Conservation (phyloP, 2,113 vertebrate genomes). For the Motacilla tschutschensis region DNA sequence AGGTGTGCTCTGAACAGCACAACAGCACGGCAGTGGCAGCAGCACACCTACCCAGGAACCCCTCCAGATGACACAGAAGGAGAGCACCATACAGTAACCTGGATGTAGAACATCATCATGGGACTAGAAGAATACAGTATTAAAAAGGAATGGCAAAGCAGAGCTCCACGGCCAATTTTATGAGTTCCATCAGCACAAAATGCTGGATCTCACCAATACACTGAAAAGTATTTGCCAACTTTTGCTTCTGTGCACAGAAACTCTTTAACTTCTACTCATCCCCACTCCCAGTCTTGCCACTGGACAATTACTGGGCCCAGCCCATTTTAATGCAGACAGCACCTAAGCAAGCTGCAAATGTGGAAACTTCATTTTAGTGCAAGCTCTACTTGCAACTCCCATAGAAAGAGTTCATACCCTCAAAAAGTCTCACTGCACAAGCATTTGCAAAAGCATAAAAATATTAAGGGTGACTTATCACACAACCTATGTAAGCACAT, state of each 20-base stretch:
- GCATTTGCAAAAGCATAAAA: not conserved
- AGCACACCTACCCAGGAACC: not conserved
- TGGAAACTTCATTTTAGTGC: not conserved
- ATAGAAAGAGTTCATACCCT: not conserved
- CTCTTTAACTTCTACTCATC: not conserved
- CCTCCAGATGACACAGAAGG: not conserved
- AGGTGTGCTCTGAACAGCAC: not conserved
- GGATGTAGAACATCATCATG: accelerated
- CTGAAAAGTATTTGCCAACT: not conserved
- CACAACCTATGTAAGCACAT: not conserved
- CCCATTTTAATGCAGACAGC: not conserved
- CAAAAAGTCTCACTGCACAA: not conserved
- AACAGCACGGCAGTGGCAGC: accelerated
- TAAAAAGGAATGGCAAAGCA: not conserved
- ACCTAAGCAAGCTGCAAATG: not conserved
- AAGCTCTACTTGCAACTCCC: not conserved
- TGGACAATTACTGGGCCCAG: not conserved
- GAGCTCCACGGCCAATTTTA: not conserved
- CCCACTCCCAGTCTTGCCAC: not conserved
- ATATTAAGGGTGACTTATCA: not conserved
- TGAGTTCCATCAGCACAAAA: not conserved
- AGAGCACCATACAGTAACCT: not conserved
- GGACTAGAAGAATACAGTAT: not conserved
- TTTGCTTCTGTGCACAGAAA: not conserved
- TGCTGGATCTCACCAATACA: not conserved